Evolutionary conservation across 2,113 vertebrate species (phyloP), one percentile per base, ranked within the genome.

Genomic region (Ivindomyrus marchei): DNA sequence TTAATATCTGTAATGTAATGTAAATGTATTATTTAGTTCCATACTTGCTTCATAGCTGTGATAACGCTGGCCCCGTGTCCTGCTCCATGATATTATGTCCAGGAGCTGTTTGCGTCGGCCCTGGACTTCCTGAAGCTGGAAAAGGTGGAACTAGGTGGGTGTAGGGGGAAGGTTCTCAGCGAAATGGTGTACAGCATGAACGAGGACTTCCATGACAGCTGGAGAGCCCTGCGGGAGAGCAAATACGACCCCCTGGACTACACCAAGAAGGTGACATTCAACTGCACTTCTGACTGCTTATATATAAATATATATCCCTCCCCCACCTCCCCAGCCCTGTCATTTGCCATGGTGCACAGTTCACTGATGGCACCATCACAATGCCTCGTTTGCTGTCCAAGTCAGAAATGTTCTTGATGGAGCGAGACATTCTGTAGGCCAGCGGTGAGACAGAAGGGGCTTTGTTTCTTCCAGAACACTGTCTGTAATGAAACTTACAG

Each of bases 61-160:
- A 56, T 47, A 45, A 9, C 17, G 4, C 4, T 42, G 13, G 15
- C 31, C 56, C 36, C 31, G 19, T 53, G 49, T 53, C 84, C 9
- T 3, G 2, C 49, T 90, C n/a, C 90, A 19, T 85, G 27, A 36
- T 90, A n/a, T 90, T 50, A 85, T 89, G 39, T 19, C 27, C 53
- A 97, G 95, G 96, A 96, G 91, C 39, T 97, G 92, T 97, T 97
- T 93, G 93, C 91, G 56, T 94, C 95, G 88, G 95, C 94, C 1
- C 90, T 95, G 88, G 95, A 96, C 80, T 95, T 97, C 94, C 89
- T 96, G 85, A 96, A 96, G 90, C 90, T 96, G 92, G 94, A 97
- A 89, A 95, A 96, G 92, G 91, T 93, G 85, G 96, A 91, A 47
- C 91, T 95, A 46, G 94, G 93, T 27, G 95, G 92, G 21, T 94